Base-by-base conservation (phyloP, 2,888 invertebrate genomes). In the Tetramorium bicarinatum region DNA sequence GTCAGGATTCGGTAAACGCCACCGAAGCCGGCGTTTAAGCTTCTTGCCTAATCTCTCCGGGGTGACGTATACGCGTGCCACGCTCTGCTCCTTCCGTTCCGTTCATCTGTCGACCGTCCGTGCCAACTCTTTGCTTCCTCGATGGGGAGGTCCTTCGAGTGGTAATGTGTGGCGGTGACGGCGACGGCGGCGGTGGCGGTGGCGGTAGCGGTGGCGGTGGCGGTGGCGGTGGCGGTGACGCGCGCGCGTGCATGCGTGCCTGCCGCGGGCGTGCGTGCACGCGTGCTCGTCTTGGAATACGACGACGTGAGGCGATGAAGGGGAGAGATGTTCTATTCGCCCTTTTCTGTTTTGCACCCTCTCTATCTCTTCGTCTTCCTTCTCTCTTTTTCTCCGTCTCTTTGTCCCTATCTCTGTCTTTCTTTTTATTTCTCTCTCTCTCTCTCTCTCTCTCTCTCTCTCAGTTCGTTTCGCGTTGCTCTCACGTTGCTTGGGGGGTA, bases 401-500 rank as follows among this genome's bases (percentile, higher is more conserved):
- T 15, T 21, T 44, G 25, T 11, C 49, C 21, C 25, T 34, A 0
- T 21, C 9, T 44, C 18, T 59, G n/a, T 69, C 49, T 44, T 38
- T 56, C 77, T 62, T 8, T 21, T 1, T 7, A 7, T 47, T 21
- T 59, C 56, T 52, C 54, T 72, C 13, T 52, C 67, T 85, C 83
- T 64, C 54, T 79, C 62, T 79, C 69, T 79, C 83, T 81, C 81
- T 82, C 85, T 85, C 74, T 79, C 79, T 86, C 77, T 54, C 21
- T 67, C 18, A 25, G 79, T 67, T 52, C 29, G 47, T 79, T 79
- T 83, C 52, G 29, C 49, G 38, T 71, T 82, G 59, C 54, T 62
- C 38, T 64, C 34, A 47, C 64, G 47, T 85, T 64, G 67, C 89
- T 81, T 82, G 86, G 83, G 89, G 88, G 88, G 86, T 89, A 89